Evolutionary conservation across 2,888 invertebrate genomes (phyloP).

Genomic region (Andrena minutula): DNA sequence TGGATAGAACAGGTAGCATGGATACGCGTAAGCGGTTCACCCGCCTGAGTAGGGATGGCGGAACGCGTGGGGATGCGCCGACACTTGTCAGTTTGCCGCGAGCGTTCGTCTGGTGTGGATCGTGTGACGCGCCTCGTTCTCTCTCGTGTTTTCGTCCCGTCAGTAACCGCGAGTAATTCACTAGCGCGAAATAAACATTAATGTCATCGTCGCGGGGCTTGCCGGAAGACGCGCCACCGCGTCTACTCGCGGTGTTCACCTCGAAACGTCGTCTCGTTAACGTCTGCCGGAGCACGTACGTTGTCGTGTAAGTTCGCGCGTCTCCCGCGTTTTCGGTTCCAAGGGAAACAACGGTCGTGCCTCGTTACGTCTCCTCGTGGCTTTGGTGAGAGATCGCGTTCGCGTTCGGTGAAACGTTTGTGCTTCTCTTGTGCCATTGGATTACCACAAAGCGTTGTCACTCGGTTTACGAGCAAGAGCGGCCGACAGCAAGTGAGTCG

Average conservation of each 20-base stretch:
- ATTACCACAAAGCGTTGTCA: conserved; percentile 45
- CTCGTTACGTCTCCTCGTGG: conserved; percentile 10
- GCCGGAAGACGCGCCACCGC: conserved; percentile 64
- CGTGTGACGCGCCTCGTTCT: conserved; percentile 27
- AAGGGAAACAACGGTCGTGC: not conserved
- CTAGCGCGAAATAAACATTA: conserved; percentile 54
- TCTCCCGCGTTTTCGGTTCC: conserved; percentile 24
- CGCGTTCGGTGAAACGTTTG: conserved; percentile 29
- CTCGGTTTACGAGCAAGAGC: not conserved
- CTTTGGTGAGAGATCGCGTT: conserved; percentile 28
- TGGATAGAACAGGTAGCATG: conserved; percentile 17
- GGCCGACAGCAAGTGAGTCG: conserved; percentile 33
- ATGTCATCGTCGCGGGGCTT: conserved; percentile 63
- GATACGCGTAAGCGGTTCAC: conserved; percentile 51
- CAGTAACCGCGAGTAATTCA: conserved; percentile 24
- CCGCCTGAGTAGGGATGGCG: conserved; percentile 56
- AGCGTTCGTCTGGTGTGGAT: conserved; percentile 71
- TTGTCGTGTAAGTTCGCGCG: conserved; percentile 26
- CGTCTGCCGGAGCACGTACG: not conserved
- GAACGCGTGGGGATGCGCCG: conserved; percentile 74
- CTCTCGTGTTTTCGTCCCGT: not conserved
- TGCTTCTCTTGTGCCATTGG: conserved; percentile 51
- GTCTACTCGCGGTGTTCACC: conserved; percentile 50
- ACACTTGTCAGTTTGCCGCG: conserved; percentile 80
- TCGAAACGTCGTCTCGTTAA: not conserved